Conservation (phyloP, 2,113 vertebrate species). For the Petrocephalus zakoni region DNA sequence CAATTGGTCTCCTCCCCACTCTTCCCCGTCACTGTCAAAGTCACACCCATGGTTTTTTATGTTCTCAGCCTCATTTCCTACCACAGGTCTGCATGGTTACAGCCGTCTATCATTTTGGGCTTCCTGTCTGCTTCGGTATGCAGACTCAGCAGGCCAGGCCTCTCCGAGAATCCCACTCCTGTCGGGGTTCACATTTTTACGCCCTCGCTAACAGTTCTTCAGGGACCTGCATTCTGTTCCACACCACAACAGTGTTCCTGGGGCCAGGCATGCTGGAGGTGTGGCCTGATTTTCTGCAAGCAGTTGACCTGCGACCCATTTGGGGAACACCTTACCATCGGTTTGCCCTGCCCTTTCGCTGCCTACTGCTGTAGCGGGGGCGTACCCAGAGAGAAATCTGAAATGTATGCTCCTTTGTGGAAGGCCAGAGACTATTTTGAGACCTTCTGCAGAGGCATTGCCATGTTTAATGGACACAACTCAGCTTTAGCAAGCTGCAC, state of each 20-base stretch:
- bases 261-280: not conserved
- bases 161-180: not conserved
- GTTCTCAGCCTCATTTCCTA: not conserved
- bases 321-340: not conserved
- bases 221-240: not conserved
- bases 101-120: not conserved
- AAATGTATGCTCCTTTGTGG: not conserved
- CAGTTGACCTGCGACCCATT: not conserved
- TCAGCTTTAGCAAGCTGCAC: not conserved
- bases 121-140: not conserved
- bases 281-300: not conserved
- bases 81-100: conserved; percentile 16
- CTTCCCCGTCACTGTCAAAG: too few species aligned
- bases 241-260: not conserved
- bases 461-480: not conserved
- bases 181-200: not conserved
- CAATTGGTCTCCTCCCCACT: too few species aligned
- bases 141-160: not conserved
- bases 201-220: not conserved
- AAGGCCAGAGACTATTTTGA: not conserved
- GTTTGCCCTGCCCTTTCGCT: not conserved
- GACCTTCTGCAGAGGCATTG: not conserved
- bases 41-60: too few species aligned
- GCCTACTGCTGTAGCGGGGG: not conserved
- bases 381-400: not conserved